phyloP scores from a whole-genome alignment of 2,113 vertebrate genomes.

The Hassar affinis region DNA sequence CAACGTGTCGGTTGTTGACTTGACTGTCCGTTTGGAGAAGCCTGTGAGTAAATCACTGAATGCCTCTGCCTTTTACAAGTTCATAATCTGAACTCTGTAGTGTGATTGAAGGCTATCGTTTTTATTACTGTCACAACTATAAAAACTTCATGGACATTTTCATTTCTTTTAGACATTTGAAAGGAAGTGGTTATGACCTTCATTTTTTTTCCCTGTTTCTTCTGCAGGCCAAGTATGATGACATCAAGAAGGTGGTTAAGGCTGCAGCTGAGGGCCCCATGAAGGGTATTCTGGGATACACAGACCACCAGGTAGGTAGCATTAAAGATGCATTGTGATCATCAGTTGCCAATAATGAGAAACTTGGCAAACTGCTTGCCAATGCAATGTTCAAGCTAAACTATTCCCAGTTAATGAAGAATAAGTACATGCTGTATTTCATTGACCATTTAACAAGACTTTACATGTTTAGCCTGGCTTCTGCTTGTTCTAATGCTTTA shows the following conservation, averaged over 20 bases:
- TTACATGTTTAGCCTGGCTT: neutral
- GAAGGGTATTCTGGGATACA: conserved; percentile 93
- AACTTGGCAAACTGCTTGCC: neutral
- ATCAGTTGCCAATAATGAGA: neutral
- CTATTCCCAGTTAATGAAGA: neutral
- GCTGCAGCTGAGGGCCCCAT: conserved; percentile 87
- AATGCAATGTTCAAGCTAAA: neutral
- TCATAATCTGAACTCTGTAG: neutral
- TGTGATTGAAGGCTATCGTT: neutral
- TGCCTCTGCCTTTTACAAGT: too few relatives aligned
- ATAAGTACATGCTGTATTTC: neutral
- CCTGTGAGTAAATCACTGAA: conserved; percentile 74
- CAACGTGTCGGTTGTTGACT: conserved; percentile 94
- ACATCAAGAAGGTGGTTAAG: conserved; percentile 93
- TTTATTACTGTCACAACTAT: neutral
- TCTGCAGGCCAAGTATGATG: conserved; percentile 88
- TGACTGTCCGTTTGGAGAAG: conserved; percentile 93
- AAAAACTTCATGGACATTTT: neutral
- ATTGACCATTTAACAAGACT: neutral
- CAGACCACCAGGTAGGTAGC: conserved; percentile 83
- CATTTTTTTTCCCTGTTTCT: too few relatives aligned
- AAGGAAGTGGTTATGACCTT: neutral
- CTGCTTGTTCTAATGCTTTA: neutral
- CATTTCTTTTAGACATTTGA: neutral
- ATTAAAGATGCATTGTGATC: neutral